phyloP scores from a whole-genome alignment of 1,140 invertebrate genomes.

The Asbolus verrucosus region DNA sequence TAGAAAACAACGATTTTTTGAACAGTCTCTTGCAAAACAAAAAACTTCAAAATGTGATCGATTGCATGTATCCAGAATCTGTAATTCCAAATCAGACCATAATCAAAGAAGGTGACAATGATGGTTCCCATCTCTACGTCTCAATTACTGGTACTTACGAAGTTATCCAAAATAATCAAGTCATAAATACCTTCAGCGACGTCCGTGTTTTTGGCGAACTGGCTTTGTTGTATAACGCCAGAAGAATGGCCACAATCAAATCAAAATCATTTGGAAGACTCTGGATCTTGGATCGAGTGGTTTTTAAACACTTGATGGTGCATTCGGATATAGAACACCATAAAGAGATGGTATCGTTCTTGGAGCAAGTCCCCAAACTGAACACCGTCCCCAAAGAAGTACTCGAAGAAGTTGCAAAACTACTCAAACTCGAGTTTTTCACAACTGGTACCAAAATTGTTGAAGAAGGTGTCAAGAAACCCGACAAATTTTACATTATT shows the following conservation, averaged over 20 bases:
- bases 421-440: conserved; percentile 90
- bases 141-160: conserved; percentile 88
- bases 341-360: conserved; percentile 85
- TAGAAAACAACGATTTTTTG: conserved; percentile 21
- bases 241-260: conserved; percentile 86
- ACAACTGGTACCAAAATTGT: conserved; percentile 87
- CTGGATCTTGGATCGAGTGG: conserved; percentile 87
- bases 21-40: conserved; percentile 6
- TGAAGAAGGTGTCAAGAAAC: conserved; percentile 75
- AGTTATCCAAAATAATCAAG: conserved; percentile 82
- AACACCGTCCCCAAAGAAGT: conserved; percentile 82
- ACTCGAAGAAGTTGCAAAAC: conserved; percentile 89
- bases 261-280: conserved; percentile 85
- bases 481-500: conserved; percentile 95
- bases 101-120: conserved; percentile 15
- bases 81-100: conserved; percentile 8
- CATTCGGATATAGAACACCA: conserved; percentile 82
- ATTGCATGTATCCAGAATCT: conserved; percentile 13
- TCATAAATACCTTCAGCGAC: conserved; percentile 82
- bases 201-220: conserved; percentile 94
- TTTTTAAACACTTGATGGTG: conserved; percentile 91
- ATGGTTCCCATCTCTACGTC: conserved; percentile 83
- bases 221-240: conserved; percentile 93
- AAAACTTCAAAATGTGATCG: conserved; percentile 8
- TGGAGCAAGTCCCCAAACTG: conserved; percentile 85